Evolutionary conservation across 2,113 vertebrate genomes (phyloP).

Genomic region (Chloroceryle aenea): DNA sequence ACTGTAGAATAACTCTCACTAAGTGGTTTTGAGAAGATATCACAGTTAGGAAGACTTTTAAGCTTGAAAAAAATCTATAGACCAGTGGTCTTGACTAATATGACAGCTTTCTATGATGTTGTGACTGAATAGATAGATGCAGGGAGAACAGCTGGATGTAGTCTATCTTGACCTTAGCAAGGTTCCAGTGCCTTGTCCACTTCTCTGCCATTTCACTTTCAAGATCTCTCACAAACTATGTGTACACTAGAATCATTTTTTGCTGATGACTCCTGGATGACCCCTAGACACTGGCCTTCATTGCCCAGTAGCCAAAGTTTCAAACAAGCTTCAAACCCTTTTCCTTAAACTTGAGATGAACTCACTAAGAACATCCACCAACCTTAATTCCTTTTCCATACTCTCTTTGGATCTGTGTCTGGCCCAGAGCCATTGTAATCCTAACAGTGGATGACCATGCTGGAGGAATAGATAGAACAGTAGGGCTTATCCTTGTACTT

Average conservation of each 20-base stretch:
- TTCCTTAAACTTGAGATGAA: background rate
- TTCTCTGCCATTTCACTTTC: background rate
- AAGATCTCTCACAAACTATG: background rate
- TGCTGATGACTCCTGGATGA: background rate
- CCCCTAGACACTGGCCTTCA: background rate
- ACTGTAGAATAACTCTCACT: background rate
- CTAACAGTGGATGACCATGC: background rate
- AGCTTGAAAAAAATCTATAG: too few species aligned
- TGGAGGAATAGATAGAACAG: background rate
- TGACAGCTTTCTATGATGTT: too few species aligned
- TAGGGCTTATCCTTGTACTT: background rate
- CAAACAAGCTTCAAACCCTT: background rate
- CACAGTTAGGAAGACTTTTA: background rate
- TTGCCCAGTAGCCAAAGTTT: background rate
- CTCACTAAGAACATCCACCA: background rate
- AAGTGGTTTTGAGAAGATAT: background rate
- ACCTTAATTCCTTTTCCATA: background rate
- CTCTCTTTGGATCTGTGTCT: background rate
- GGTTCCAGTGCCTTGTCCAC: background rate
- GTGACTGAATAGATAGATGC: too few species aligned
- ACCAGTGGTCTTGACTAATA: too few species aligned
- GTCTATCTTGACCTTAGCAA: too few species aligned
- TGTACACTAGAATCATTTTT: background rate
- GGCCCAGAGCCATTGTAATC: background rate
- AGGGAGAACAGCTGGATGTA: too few species aligned